These are phyloP conservation scores for Haliclona indistincta DNA, from an alignment of 37 sponge, comb jelly and placozoan species.

Conservation along the genomic window DNA sequence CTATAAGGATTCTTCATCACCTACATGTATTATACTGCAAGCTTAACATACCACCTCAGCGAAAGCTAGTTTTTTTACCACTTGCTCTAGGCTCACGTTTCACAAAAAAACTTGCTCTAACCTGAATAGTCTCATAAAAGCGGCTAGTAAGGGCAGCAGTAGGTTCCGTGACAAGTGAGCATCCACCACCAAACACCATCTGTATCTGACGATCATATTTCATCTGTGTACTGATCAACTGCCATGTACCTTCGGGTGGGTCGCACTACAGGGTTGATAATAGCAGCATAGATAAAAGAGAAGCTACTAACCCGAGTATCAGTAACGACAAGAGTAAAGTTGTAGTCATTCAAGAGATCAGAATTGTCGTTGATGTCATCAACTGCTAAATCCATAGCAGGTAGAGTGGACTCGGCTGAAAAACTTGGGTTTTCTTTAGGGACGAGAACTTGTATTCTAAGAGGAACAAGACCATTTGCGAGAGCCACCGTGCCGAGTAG, in stretches of 20 bases:
- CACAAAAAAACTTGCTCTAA: conserved; percentile 14
- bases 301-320: conserved; percentile 47
- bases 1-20: too few species aligned
- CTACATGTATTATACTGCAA: too few species aligned
- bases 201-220: conserved; percentile 2
- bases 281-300: not conserved
- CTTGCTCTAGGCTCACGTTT: not conserved
- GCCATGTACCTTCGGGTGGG: conserved; percentile 69
- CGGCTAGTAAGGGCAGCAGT: conserved; percentile 52
- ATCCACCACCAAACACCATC: conserved; percentile 70
- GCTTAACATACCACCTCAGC: too few species aligned
- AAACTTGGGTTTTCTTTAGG: not conserved
- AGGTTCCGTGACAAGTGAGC: conserved; percentile 53
- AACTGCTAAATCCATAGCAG: conserved; percentile 50
- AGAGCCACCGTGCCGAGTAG: not conserved
- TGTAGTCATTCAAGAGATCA: conserved; percentile 25
- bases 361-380: conserved; percentile 55
- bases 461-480: not conserved
- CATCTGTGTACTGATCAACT: too few species aligned
- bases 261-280: conserved; percentile 34
- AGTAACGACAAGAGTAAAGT: conserved; percentile 30
- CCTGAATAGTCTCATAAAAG: conserved; percentile 56
- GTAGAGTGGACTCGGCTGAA: not conserved
- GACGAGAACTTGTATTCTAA: not conserved
- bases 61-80: too few species aligned